A percentile compares a stretch with the other conserved stretches of the same genome.
phyloP scores from a whole-genome alignment of 2,888 invertebrate genomes.

The Lasioglossum vierecki region DNA sequence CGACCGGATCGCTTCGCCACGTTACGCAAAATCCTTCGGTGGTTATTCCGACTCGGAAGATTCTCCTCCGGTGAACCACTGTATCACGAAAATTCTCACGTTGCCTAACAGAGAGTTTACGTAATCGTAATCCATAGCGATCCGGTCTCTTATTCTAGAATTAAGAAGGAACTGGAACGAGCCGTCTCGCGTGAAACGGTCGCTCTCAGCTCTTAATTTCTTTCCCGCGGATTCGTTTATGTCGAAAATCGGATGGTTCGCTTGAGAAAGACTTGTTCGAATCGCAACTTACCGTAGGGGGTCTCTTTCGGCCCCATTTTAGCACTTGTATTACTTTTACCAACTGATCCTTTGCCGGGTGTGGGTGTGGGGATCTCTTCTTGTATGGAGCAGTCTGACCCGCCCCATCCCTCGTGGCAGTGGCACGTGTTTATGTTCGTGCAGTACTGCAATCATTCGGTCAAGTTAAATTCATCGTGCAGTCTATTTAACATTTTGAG shows the following conservation, averaged over 20 bases:
- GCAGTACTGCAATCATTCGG: slow-evolving; percentile 89
- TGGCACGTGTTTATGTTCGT: slow-evolving; percentile 96
- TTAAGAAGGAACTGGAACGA: background rate
- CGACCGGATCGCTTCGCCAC: slow-evolving; percentile 35
- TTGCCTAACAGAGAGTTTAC: background rate
- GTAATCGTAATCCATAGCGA: background rate
- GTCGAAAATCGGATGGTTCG: background rate
- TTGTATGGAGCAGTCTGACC: slow-evolving; percentile 93
- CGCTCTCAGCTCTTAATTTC: slow-evolving; percentile 5
- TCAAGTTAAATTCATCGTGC: background rate
- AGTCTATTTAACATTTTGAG: background rate
- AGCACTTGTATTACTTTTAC: slow-evolving; percentile 84
- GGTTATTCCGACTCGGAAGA: background rate
- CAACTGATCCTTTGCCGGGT: slow-evolving; percentile 86
- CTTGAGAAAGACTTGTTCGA: slow-evolving; percentile 5
- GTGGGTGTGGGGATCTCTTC: slow-evolving; percentile 88
- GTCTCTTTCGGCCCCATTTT: slow-evolving; percentile 95
- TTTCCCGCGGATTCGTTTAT: background rate
- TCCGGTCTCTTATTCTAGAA: background rate
- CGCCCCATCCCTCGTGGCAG: slow-evolving; percentile 95
- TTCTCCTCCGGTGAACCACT: background rate
- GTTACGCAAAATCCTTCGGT: background rate
- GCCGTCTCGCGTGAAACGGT: background rate
- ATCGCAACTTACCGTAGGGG: slow-evolving; percentile 92
- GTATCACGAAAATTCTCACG: background rate